Base-by-base conservation (phyloP, 2,888 invertebrate species). In the Trichogramma dendrolimi region DNA sequence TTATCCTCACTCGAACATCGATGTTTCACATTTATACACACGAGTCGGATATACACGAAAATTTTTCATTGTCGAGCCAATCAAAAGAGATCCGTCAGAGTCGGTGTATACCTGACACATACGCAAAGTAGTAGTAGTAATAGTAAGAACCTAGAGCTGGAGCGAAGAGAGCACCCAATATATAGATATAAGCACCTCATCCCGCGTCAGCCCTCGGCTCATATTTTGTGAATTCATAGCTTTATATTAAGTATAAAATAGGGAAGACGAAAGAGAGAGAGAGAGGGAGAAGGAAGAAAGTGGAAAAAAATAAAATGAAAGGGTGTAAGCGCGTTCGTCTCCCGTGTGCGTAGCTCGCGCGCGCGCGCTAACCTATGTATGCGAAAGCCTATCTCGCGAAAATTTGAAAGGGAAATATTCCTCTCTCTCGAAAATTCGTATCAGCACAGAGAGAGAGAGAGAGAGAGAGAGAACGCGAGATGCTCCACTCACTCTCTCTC, bases 351-450 rank as follows among this genome's bases (percentile, higher is more conserved):
- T 27, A 27, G 27, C 27, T 27, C 27, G 27, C 27, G 14, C 14
- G 14, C 14, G 14, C 14, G 27, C 27, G 27, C 27, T 27, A 27
- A 27, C 27, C 27, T 27, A 27, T 27, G 27, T 58, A 58, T 55
- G 58, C 58, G 61, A 63, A 59, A 65, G 63, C 63, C 65, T 65
- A 65, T 63, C 65, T 63, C 59, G 63, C 61, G 60, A 65, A 65
- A 65, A 65, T 65, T 65, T 65, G 65, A 65, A 65, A 65, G 65
- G 65, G 65, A 65, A 65, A 65, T 65, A 71, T 74, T 73, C 73
- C 73, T 72, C 72, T 69, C 73, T 73, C 73, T 73, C 68, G 68
- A 71, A 73, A 75, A 75, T 75, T 76, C 74, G 74, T 73, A 72
- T 75, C 75, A 73, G 75, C 76, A 75, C 71, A 72, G 71, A 72